These are phyloP conservation scores for Euura lappo DNA, from an alignment of 1,140 invertebrate species.

Conservation along the genomic window DNA sequence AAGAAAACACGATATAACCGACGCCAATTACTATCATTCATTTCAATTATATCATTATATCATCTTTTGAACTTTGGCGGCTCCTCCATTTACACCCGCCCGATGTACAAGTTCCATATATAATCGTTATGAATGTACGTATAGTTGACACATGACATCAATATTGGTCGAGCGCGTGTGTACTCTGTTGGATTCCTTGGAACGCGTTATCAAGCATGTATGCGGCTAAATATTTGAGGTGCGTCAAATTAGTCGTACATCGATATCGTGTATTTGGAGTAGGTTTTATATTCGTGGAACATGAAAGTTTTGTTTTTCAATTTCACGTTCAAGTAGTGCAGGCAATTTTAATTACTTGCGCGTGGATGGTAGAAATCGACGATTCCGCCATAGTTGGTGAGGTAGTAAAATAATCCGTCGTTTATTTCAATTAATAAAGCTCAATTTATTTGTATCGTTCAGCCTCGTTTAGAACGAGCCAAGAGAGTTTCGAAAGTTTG, in stretches of 20 bases:
- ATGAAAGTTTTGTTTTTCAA: too few relatives aligned
- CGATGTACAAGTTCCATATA: too few relatives aligned
- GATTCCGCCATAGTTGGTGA: neutral
- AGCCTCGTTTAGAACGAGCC: neutral
- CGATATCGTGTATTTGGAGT: neutral
- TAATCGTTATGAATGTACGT: too few relatives aligned
- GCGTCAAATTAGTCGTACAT: neutral
- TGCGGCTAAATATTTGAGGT: neutral
- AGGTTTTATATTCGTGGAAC: neutral
- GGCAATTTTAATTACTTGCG: too few relatives aligned
- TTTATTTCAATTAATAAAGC: slow-evolving; percentile 7
- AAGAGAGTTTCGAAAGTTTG: neutral
- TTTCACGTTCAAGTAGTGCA: too few relatives aligned
- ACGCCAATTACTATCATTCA: neutral
- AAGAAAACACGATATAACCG: neutral
- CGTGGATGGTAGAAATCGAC: too few relatives aligned
- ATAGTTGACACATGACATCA: too few relatives aligned
- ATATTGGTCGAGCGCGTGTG: too few relatives aligned
- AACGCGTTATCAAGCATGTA: neutral
- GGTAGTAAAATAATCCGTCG: neutral
- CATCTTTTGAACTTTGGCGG: neutral
- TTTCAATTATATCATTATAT: neutral
- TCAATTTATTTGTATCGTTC: slow-evolving; percentile 5
- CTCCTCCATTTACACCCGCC: neutral
- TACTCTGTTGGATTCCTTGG: neutral